Evolutionary conservation across 2,888 invertebrate genomes (phyloP), one percentile per base, ranked within the genome.

Genomic region (Cylloceria caligata): DNA sequence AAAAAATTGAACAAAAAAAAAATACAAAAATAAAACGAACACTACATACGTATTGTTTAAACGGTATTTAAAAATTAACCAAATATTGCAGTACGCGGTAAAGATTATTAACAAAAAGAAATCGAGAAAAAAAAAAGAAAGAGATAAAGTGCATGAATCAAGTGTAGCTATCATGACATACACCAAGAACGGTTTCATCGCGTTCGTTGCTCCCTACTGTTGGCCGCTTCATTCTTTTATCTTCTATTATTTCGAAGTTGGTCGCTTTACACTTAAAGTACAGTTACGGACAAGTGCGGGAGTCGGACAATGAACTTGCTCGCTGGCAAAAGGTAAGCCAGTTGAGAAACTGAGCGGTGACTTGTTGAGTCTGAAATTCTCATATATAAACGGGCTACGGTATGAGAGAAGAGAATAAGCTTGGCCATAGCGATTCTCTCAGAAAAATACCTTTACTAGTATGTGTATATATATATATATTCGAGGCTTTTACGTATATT

Each of bases 301-400:
- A 60, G 60, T 60, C 60, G 60, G 34, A 60, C 60, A 60, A 60
- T 21, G 60, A 60, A 60, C 60, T 60, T 16, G 27, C 30, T 57
- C 34, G 9, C 57, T 11, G 13, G 42, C 42, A 42, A 45, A 16
- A n/a, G 45, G n/a, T 45, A 45, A 45, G n/a, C 45, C 45, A 45
- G 45, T 30, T 5, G 16, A 45, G n/a, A 45, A 13, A 6, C 13
- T 45, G 16, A 45, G 45, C 45, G 45, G n/a, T 45, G n/a, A 45
- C n/a, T 45, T 4, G 45, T 45, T 16, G 45, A 45, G 45, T 16
- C 45, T n/a, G 45, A 16, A 45, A 45, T 45, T n/a, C 45, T 16
- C 45, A 16, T 5, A 16, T n/a, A 45, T 45, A 45, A 45, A 45
- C 16, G 45, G 16, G 13, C 5, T 16, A 6, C 45, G 45, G 45